Evolutionary conservation across 2,113 vertebrate species (phyloP).

Genomic region (Apistogramma diplotaenia): DNA sequence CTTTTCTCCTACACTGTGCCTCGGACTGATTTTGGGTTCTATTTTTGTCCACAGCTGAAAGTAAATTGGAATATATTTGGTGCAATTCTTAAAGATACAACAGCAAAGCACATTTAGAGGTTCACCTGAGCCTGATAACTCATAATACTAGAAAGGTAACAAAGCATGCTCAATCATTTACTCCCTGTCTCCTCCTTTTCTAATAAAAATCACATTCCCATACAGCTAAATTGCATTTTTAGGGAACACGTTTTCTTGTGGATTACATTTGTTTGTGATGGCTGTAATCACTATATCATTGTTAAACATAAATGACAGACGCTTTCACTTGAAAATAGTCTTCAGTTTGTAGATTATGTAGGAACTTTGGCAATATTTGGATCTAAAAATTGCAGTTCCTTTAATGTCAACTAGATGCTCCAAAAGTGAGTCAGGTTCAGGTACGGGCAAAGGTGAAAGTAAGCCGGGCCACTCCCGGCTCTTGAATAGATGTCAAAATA

Average conservation of each 20-base stretch:
- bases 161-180: too few species aligned
- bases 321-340: not conserved
- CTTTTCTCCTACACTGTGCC: slow-evolving; percentile 7
- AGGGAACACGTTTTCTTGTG: not conserved
- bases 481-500: too few species aligned
- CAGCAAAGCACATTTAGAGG: not conserved
- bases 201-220: not conserved
- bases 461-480: too few species aligned
- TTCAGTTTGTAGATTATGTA: not conserved
- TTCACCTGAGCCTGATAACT: not conserved
- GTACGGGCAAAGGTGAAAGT: too few species aligned
- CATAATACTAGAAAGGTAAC: not conserved
- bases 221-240: not conserved
- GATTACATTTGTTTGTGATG: not conserved
- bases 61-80: slow-evolving; percentile 25
- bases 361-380: not conserved
- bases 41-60: slow-evolving; percentile 41
- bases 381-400: not conserved
- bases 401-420: not conserved
- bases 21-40: slow-evolving; percentile 51
- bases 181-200: too few species aligned
- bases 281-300: not conserved
- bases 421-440: not conserved
- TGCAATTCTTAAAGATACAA: not conserved
- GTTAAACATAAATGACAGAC: not conserved